A percentile compares a stretch with the other conserved stretches of the same genome.
Conservation (phyloP, 2,797 vertebrate genomes). For the Novumbra hubbsi region DNA sequence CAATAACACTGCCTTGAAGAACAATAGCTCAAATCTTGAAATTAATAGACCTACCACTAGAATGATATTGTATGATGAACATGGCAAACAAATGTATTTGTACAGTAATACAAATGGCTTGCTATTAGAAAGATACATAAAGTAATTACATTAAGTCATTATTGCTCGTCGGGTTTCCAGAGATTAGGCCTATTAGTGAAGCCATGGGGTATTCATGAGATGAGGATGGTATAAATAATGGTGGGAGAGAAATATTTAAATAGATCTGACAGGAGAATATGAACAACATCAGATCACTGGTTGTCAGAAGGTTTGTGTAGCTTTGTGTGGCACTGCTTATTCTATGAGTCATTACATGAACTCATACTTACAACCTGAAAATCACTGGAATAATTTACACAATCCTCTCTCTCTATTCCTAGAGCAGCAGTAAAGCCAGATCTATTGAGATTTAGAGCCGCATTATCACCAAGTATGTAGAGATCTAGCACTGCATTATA, state of each 20-base stretch:
- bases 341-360: not conserved
- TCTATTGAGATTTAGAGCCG: not conserved
- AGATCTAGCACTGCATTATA: no score
- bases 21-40: not conserved
- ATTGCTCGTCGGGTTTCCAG: not conserved
- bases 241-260: not conserved
- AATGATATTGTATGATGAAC: not conserved
- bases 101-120: not conserved
- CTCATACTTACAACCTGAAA: conserved; percentile 3
- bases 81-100: not conserved
- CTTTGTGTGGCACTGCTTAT: not conserved
- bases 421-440: not conserved
- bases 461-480: no score
- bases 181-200: not conserved
- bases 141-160: conserved; percentile 8
- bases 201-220: not conserved
- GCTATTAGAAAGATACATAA: not conserved
- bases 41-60: not conserved
- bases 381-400: not conserved
- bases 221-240: not conserved
- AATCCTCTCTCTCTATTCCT: not conserved
- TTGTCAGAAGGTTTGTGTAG: not conserved
- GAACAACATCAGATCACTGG: not conserved
- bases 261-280: not conserved
- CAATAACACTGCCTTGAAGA: not conserved